phyloP scores from a whole-genome alignment of 2,797 vertebrate species.

The Somateria mollissima region DNA sequence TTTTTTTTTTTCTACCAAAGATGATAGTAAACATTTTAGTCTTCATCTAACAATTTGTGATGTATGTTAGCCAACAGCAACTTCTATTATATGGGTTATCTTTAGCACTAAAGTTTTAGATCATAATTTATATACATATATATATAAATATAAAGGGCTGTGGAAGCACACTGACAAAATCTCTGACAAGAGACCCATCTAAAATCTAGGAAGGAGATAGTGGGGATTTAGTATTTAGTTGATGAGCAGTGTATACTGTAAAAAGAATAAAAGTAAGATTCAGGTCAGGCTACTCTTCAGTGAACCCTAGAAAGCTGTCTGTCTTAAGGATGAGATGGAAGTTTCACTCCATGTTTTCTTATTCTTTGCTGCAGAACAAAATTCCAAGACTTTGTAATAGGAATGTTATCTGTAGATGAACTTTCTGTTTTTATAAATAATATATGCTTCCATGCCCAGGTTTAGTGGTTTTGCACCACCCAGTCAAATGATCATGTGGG shows the following conservation, averaged over 20 bases:
- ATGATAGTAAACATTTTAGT: neutral
- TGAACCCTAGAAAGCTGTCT: neutral
- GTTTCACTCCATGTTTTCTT: neutral
- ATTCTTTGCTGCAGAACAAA: neutral
- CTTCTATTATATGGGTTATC: neutral
- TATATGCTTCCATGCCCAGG: neutral
- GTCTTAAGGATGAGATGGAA: neutral
- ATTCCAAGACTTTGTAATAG: neutral
- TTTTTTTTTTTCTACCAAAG: neutral
- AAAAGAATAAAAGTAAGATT: neutral
- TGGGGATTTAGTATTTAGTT: neutral
- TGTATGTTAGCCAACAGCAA: neutral
- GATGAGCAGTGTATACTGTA: neutral
- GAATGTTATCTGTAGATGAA: neutral
- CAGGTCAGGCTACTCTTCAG: neutral
- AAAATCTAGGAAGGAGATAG: neutral
- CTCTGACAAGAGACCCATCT: neutral
- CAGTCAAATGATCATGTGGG: neutral
- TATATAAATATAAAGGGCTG: neutral
- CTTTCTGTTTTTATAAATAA: conserved; percentile 18
- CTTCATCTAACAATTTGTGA: neutral
- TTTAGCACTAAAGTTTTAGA: neutral
- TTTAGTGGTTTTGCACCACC: neutral
- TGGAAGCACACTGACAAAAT: neutral
- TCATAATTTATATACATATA: neutral